Percentiles rank a stretch among this genome's conserved stretches.
These are phyloP conservation scores for Hydropsyche tenuis DNA, from an alignment of 1,140 invertebrate genomes.

Conservation along the genomic window DNA sequence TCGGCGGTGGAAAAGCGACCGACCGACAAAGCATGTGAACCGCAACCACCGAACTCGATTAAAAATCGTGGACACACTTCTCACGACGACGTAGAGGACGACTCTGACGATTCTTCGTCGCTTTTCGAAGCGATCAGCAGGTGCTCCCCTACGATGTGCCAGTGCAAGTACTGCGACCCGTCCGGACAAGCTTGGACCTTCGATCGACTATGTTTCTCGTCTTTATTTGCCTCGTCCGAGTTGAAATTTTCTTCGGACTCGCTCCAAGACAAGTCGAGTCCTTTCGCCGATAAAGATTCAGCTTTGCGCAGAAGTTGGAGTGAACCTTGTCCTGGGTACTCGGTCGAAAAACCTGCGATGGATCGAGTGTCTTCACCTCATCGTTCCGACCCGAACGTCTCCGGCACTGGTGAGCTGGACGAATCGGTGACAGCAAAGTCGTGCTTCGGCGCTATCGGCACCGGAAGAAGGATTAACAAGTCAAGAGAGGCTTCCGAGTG, in stretches of 20 bases:
- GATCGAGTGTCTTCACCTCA: constrained; percentile 52
- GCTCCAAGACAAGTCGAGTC: constrained; percentile 53
- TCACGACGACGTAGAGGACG: constrained; percentile 54
- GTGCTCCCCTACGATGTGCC: constrained; percentile 68
- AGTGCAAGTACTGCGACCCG: constrained; percentile 81
- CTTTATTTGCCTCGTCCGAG: constrained; percentile 57
- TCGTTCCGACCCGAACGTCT: constrained; percentile 52
- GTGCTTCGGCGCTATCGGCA: constrained; percentile 64
- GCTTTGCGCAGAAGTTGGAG: constrained; percentile 68
- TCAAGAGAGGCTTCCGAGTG: constrained; percentile 51
- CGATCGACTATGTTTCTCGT: constrained; percentile 56
- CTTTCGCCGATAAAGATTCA: constrained; percentile 56
- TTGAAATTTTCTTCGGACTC: constrained; percentile 58
- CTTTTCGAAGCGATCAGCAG: constrained; percentile 55
- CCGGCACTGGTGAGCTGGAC: constrained; percentile 55
- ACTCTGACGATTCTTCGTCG: constrained; percentile 54
- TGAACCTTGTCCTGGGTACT: constrained; percentile 62
- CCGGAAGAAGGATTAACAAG: constrained; percentile 59
- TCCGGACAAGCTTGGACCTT: constrained; percentile 79
- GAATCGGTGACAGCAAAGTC: constrained; percentile 55
- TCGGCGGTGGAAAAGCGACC: constrained; percentile 47
- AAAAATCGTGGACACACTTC: constrained; percentile 52
- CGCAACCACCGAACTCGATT: constrained; percentile 40
- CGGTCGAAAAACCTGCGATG: constrained; percentile 40
- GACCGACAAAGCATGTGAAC: not conserved